phyloP scores from a whole-genome alignment of 2,113 vertebrate genomes.

The Spermophilus dauricus region DNA sequence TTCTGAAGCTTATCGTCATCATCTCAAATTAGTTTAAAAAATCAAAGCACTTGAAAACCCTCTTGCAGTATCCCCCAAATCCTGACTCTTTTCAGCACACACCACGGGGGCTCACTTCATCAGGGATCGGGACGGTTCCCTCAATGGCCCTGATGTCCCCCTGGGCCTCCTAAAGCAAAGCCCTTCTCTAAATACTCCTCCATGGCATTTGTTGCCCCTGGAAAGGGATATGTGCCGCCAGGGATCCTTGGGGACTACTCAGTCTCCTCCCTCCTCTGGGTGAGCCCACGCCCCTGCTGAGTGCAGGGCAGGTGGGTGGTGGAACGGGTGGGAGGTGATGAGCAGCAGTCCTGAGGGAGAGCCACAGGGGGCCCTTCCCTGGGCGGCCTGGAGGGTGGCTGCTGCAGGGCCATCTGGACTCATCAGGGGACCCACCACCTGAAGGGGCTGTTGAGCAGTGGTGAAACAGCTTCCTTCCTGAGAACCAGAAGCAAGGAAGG shows the following conservation, averaged over 20 bases:
- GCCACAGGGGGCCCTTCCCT: neutral
- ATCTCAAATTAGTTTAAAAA: neutral
- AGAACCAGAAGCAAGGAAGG: neutral
- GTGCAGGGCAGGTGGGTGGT: neutral
- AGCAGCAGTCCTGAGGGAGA: neutral
- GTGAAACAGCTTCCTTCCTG: neutral
- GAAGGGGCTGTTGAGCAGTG: neutral
- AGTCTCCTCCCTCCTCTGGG: accelerated
- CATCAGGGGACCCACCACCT: neutral
- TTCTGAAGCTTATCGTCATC: neutral
- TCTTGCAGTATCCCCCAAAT: neutral
- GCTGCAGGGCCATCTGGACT: neutral
- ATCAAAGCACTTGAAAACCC: neutral
- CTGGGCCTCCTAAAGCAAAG: neutral
- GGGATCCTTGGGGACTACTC: neutral
- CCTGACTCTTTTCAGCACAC: neutral
- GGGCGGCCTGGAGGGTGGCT: neutral
- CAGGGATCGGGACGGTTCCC: neutral
- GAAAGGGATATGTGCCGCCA: neutral
- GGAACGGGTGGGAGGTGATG: neutral
- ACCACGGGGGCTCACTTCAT: neutral
- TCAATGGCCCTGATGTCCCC: neutral
- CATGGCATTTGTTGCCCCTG: neutral
- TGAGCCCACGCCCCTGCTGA: neutral
- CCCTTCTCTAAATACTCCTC: neutral